A percentile compares a stretch with the other conserved stretches of the same genome.
Evolutionary conservation across 1,140 invertebrate species (phyloP).

Genomic region (Drosophila saltans): DNA sequence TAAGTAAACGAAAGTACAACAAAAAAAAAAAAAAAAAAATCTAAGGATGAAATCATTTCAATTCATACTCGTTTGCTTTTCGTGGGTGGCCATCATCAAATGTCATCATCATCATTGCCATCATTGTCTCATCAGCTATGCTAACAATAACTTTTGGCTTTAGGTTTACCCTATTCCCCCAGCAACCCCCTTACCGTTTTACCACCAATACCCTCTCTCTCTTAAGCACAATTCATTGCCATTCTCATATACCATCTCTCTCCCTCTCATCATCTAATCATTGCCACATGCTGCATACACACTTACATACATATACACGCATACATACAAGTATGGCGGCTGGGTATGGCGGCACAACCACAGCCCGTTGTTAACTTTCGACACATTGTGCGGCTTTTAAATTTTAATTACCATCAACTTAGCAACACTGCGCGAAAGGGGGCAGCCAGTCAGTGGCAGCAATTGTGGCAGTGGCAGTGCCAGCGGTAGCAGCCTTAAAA

Average conservation of each 20-base stretch:
- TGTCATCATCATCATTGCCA: conserved; percentile 55
- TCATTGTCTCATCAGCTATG: conserved; percentile 63
- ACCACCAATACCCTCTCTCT: not conserved
- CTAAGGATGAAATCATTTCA: not conserved
- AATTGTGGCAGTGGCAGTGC: not conserved
- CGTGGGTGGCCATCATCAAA: conserved; percentile 55
- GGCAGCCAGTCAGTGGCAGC: not conserved
- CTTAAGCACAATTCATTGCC: conserved; percentile 1
- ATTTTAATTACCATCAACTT: conserved; percentile 78
- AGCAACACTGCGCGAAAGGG: conserved; percentile 39
- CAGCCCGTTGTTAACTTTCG: conserved; percentile 71
- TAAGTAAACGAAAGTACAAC: conserved; percentile 84
- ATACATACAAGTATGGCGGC: conserved; percentile 26
- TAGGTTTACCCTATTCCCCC: conserved; percentile 26
- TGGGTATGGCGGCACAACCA: conserved; percentile 32
- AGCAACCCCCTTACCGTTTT: not conserved
- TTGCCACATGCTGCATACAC: conserved; percentile 37
- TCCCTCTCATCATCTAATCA: conserved; percentile 45
- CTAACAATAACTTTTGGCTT: conserved; percentile 75
- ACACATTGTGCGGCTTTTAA: conserved; percentile 81
- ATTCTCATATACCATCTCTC: conserved; percentile 17
- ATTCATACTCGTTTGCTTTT: conserved; percentile 38
- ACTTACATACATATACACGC: conserved; percentile 18
- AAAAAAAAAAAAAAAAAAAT: not conserved
- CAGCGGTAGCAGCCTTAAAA: conserved; percentile 45